Evolutionary conservation across 1,140 invertebrate species (phyloP), one percentile per base, ranked within the genome.

Genomic region (Cyrtorhinus lividipennis): DNA sequence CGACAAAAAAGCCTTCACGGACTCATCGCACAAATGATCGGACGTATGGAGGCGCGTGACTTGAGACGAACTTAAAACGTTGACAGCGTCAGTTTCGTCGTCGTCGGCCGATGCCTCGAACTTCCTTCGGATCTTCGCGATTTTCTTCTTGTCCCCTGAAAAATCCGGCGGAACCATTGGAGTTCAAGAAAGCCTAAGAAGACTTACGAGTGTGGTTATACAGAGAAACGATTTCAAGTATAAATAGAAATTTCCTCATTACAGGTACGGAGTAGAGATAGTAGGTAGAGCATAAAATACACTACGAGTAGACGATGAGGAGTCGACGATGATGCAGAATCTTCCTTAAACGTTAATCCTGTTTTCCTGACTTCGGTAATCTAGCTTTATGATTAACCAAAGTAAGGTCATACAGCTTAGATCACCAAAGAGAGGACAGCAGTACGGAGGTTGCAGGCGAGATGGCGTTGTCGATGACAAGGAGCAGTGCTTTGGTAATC

Each of bases 331-430:
- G n/a, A n/a, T n/a, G n/a, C n/a, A n/a, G n/a, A n/a, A n/a, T n/a
- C n/a, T n/a, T n/a, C n/a, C 30, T 23, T 30, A 48, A 46, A 44
- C 46, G 65, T 38, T 3, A 27, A 67, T 76, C 76, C 76, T 85
- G 80, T 67, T 69, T 72, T 77, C 70, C 78, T 78, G 74, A 78
- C 90, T 91, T 92, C 90, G 90, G 90, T 91, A 90, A 90, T 88
- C 83, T 88, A 90, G 88, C 87, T 88, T 86, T 90, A 89, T 90
- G 87, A 88, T 80, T 75, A 79, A 70, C 71, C 73, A 70, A 70
- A 73, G 77, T 79, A 81, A 67, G 62, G 62, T 91, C 89, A 92
- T 88, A 88, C 87, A 91, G 90, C 89, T 91, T 68, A 90, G 85
- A 91, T 87, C 87, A 88, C 90, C 90, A 92, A 92, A 92, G 90